Conservation (phyloP, 2,888 invertebrate species). For the Ceratothoa steindachneri region DNA sequence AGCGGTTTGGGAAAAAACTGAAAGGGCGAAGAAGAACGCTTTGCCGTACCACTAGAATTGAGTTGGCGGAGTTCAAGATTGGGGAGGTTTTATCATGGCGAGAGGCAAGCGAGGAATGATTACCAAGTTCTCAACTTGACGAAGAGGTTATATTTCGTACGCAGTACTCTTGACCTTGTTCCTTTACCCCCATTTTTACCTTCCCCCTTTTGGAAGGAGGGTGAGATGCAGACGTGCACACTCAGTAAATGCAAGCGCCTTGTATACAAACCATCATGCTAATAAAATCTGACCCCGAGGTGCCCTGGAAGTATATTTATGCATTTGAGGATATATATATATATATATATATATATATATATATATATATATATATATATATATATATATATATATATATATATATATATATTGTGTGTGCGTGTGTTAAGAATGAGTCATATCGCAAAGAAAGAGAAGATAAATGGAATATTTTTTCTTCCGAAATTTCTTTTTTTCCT, state of each 20-base stretch:
- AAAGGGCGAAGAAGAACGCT: too few species aligned
- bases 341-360: conserved; percentile 9
- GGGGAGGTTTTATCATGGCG: neutral
- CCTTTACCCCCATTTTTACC: too few species aligned
- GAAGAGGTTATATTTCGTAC: neutral
- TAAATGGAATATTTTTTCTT: too few species aligned
- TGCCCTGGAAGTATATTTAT: neutral
- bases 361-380: neutral
- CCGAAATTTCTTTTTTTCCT: neutral
- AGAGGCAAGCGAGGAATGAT: neutral
- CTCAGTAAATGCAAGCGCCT: too few species aligned
- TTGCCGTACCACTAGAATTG: neutral
- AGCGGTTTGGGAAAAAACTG: too few species aligned
- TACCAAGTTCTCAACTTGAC: neutral
- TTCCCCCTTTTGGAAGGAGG: too few species aligned
- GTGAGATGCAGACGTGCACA: neutral
- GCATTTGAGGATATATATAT: neutral
- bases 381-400: neutral
- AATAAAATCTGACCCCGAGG: neutral
- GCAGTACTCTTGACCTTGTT: neutral
- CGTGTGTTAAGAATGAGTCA: too few species aligned
- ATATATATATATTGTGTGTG: too few species aligned
- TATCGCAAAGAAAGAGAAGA: too few species aligned
- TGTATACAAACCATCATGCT: neutral
- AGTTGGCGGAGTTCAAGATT: neutral